A percentile compares a stretch with the other conserved stretches of the same genome.
phyloP scores from a whole-genome alignment of 1,140 invertebrate species.

The Babylonia areolata region DNA sequence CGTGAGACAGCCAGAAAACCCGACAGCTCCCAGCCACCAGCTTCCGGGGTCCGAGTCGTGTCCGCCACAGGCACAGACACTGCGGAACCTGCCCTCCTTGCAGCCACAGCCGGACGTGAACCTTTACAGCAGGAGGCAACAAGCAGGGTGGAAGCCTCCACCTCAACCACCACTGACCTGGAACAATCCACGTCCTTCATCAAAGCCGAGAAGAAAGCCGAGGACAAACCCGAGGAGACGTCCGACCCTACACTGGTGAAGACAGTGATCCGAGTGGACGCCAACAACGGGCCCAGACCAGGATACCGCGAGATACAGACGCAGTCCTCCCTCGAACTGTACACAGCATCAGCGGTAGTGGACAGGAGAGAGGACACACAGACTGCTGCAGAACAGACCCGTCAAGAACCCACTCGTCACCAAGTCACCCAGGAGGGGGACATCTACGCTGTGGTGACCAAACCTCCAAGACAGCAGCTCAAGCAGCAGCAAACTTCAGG shows the following conservation, averaged over 20 bases:
- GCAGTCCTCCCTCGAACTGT: too few species aligned
- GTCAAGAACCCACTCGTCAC: neutral
- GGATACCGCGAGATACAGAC: neutral
- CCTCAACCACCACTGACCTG: neutral
- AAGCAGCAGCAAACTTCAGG: neutral
- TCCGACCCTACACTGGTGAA: neutral
- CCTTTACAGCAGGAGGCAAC: neutral
- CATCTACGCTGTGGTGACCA: constrained; percentile 21
- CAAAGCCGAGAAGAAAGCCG: too few species aligned
- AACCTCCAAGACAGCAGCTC: neutral
- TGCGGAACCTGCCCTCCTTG: neutral
- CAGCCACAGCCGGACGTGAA: neutral
- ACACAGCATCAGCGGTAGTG: too few species aligned
- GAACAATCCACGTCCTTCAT: neutral
- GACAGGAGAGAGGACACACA: neutral
- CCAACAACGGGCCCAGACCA: neutral
- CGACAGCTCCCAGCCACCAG: neutral
- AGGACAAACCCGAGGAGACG: neutral
- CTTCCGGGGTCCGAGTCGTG: neutral
- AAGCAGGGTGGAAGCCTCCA: neutral
- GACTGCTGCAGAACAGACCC: neutral
- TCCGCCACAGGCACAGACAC: neutral
- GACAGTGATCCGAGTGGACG: neutral
- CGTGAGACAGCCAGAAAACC: neutral
- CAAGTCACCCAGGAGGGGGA: neutral